These are phyloP conservation scores for Hypothenemus hampei DNA, from an alignment of 1,140 invertebrate species.

Conservation along the genomic window DNA sequence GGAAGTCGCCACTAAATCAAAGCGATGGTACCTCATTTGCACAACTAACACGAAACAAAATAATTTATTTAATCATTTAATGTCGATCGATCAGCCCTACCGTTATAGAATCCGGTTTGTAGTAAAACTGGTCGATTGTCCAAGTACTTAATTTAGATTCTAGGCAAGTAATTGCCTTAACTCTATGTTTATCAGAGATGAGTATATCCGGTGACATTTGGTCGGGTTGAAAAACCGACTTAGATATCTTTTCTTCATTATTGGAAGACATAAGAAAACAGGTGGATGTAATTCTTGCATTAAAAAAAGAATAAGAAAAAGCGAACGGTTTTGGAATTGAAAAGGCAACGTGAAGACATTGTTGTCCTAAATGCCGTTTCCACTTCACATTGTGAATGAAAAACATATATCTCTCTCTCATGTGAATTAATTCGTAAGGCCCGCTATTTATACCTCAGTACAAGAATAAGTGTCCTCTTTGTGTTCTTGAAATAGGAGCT, in stretches of 20 bases:
- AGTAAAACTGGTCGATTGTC: too few species aligned
- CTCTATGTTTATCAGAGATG: too few species aligned
- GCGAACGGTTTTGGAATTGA: constrained; percentile 21
- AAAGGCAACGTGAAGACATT: constrained; percentile 27
- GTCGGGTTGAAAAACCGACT: too few species aligned
- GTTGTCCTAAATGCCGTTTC: constrained; percentile 27
- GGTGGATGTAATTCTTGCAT: too few species aligned
- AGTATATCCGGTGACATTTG: too few species aligned
- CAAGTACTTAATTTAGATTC: too few species aligned
- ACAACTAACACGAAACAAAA: neutral
- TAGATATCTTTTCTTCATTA: too few species aligned
- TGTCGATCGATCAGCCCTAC: too few species aligned
- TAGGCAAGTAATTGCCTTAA: too few species aligned
- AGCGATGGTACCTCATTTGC: neutral
- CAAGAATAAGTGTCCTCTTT: constrained; percentile 32
- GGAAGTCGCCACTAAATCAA: neutral
- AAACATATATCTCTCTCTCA: constrained; percentile 31
- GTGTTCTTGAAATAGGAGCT: constrained; percentile 29
- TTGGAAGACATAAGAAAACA: too few species aligned
- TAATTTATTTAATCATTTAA: too few species aligned
- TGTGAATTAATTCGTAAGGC: constrained; percentile 31
- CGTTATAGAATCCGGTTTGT: too few species aligned
- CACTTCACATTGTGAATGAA: constrained; percentile 29
- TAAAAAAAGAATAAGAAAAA: constrained; percentile 10
- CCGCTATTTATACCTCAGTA: constrained; percentile 29